A percentile compares a stretch with the other conserved stretches of the same genome.
Conservation (phyloP, 2,113 vertebrate genomes). For the Maccullochella peelii region DNA sequence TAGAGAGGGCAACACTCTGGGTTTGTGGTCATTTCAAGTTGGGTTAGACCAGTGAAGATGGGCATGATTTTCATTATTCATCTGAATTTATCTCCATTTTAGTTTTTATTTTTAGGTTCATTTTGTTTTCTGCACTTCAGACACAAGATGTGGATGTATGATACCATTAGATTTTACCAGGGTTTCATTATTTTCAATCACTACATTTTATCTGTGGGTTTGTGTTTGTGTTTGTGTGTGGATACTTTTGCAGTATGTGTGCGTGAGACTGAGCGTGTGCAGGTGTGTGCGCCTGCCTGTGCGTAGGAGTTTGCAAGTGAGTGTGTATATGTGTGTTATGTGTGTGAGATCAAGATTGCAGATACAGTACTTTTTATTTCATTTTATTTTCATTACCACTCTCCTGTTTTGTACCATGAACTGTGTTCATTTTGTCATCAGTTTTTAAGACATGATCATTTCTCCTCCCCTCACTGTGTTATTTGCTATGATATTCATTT, state of each 20-base stretch:
- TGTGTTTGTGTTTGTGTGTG: conserved; percentile 74
- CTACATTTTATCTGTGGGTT: conserved; percentile 82
- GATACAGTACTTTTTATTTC: conserved; percentile 77
- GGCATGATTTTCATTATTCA: conserved; percentile 80
- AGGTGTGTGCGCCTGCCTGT: conserved; percentile 56
- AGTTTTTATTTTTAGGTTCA: conserved; percentile 52
- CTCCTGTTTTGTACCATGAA: conserved; percentile 74
- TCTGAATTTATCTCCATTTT: conserved; percentile 75
- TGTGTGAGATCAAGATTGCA: conserved; percentile 69
- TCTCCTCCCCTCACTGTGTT: conserved; percentile 75
- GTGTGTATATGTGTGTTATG: conserved; percentile 57
- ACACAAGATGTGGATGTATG: conserved; percentile 81
- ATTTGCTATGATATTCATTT: conserved; percentile 82
- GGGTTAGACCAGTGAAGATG: conserved; percentile 79
- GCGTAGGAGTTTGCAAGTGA: conserved; percentile 46
- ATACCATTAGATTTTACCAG: conserved; percentile 80
- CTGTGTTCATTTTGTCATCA: conserved; percentile 73
- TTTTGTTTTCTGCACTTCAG: conserved; percentile 83
- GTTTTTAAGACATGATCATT: conserved; percentile 77
- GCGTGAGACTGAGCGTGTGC: conserved; percentile 50
- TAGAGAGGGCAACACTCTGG: conserved; percentile 63
- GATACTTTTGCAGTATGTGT: conserved; percentile 39
- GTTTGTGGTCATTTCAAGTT: conserved; percentile 75
- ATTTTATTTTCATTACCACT: conserved; percentile 77
- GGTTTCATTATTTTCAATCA: conserved; percentile 81